Conservation (phyloP, 2,113 vertebrate species). For the Agelaius phoeniceus region DNA sequence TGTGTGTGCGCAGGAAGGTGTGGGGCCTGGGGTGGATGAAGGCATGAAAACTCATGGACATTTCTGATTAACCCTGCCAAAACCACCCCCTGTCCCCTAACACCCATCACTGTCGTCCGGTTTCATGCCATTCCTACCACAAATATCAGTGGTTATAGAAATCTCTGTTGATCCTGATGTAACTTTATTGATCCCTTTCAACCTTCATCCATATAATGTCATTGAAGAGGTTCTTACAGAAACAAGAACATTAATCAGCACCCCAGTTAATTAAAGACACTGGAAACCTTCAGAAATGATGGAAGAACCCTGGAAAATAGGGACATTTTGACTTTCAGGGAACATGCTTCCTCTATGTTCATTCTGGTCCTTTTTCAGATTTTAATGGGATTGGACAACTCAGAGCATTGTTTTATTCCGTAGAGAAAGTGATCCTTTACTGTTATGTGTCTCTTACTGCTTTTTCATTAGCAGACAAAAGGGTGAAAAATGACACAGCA, state of each 20-base stretch:
- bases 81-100: background rate
- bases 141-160: background rate
- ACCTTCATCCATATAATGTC: constrained; percentile 7
- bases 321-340: background rate
- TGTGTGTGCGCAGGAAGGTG: fast-evolving
- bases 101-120: background rate
- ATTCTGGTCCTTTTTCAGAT: background rate
- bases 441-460: background rate
- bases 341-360: background rate
- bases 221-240: constrained; percentile 24
- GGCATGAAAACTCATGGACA: fast-evolving
- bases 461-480: background rate
- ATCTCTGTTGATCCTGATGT: background rate
- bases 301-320: background rate
- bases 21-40: background rate
- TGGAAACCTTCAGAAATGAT: constrained; percentile 12
- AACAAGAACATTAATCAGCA: constrained; percentile 44
- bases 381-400: background rate
- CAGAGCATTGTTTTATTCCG: background rate
- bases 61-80: background rate
- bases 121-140: background rate
- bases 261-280: constrained; percentile 36
- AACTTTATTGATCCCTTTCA: constrained; percentile 32
- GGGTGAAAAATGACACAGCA: background rate
- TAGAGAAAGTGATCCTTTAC: background rate